Percentiles rank a stretch among this genome's conserved stretches.
Evolutionary conservation across 1,140 invertebrate genomes (phyloP).

Genomic region (Trialeurodes vaporariorum): DNA sequence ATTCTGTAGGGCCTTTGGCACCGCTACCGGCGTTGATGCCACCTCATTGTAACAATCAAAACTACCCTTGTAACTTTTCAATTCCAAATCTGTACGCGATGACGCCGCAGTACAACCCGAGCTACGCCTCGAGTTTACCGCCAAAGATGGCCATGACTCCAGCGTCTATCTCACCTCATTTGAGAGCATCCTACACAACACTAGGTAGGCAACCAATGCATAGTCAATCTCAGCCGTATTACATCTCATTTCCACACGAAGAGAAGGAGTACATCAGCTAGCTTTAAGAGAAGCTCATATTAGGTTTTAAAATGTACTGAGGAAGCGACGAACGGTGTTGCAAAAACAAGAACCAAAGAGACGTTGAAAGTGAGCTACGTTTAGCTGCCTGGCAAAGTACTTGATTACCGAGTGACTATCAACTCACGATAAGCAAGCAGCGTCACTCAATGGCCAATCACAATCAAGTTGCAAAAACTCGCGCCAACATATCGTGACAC

Average conservation of each 20-base stretch:
- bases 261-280: neutral
- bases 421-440: too few relatives aligned
- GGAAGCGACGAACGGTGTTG: too few relatives aligned
- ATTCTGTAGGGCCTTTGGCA: slow-evolving; percentile 49
- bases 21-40: slow-evolving; percentile 41
- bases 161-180: slow-evolving; percentile 24
- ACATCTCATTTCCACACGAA: neutral
- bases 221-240: neutral
- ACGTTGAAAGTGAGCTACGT: too few relatives aligned
- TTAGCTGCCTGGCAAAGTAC: too few relatives aligned
- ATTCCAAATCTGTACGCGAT: slow-evolving; percentile 20
- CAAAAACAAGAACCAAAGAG: too few relatives aligned
- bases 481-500: too few relatives aligned
- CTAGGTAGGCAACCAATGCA: slow-evolving; percentile 22
- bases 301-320: too few relatives aligned
- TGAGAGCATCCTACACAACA: slow-evolving; percentile 26
- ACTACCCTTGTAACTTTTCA: slow-evolving; percentile 21
- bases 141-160: slow-evolving; percentile 24
- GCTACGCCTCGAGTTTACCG: slow-evolving; percentile 27
- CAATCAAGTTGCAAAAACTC: too few relatives aligned
- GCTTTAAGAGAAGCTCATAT: neutral
- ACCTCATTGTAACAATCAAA: slow-evolving; percentile 26
- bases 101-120: slow-evolving; percentile 21
- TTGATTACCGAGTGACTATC: too few relatives aligned
- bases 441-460: too few relatives aligned